Evolutionary conservation across 2,113 vertebrate genomes (phyloP), one percentile per base, ranked within the genome.

Genomic region (Scomber scombrus): DNA sequence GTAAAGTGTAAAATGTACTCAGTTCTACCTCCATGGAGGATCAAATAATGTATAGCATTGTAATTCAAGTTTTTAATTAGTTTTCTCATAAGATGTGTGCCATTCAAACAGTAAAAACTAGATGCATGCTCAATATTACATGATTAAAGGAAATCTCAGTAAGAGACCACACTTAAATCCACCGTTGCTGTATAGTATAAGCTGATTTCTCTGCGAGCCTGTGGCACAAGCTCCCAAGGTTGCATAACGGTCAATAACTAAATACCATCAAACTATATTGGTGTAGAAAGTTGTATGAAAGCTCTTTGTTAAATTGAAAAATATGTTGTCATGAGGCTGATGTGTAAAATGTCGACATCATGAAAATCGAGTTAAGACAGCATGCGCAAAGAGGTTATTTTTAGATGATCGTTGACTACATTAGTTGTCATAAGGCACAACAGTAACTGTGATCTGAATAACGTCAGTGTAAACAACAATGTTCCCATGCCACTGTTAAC

Each of bases 181-280:
- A 61, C 19, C n/a, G 26, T 66, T 31, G 54, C 47, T 21, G 19
- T 62, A 54, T 85, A 75, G 34, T 40, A 40, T 40, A 40, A 81
- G 67, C 81, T 81, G 65, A 78, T 87, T 83, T 78, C 52, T 74
- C 40, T 55, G 46, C 68, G 74, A 67, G 61, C 29, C 60, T 14
- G 52, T 54, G 23, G 58, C 57, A 67, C 60, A 70, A 78, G 46
- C 46, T 31, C 65, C 54, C 66, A 54, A 26, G 12, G 60, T 85
- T 84, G n/a, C 50, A 43, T 77, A 75, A 80, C 26, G 13, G 21
- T 19, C 60, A 51, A 56, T 43, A 51, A 18, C 40, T 46, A 19
- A 75, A 58, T n/a, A 79, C 15, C 18, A 26, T 65, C 14, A 16
- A 49, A 67, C 23, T 19, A 31, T 26, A 26, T 26, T 26, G 16